Percentiles rank a stretch among this genome's conserved stretches.
Conservation (phyloP, 2,113 vertebrate species). For the Cavia aperea region DNA sequence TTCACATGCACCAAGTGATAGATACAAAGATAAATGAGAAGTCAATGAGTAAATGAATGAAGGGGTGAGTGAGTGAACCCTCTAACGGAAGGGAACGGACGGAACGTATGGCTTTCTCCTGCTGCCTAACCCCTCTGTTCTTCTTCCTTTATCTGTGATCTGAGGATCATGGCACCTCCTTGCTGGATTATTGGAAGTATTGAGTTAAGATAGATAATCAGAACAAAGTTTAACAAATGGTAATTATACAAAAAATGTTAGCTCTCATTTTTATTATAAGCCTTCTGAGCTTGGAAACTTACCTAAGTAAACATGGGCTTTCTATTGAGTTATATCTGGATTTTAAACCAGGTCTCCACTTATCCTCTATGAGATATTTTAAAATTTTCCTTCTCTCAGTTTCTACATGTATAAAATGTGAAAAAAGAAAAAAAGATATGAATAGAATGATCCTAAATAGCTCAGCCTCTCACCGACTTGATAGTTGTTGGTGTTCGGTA, state of each 20-base stretch:
- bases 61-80: not conserved
- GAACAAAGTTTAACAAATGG: not conserved
- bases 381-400: not conserved
- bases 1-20: not conserved
- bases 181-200: not conserved
- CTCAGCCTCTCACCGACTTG: not conserved
- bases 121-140: not conserved
- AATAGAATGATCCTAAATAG: not conserved
- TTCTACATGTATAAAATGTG: not conserved
- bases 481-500: slow-evolving; percentile 1
- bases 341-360: not conserved
- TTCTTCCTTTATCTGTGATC: not conserved
- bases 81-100: too few species aligned
- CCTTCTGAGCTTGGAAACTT: not conserved
- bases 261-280: not conserved
- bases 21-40: not conserved
- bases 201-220: not conserved
- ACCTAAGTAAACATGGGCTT: not conserved
- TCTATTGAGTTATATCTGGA: not conserved
- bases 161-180: not conserved
- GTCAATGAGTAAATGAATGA: not conserved
- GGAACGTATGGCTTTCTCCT: not conserved
- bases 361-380: not conserved
- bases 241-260: not conserved
- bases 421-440: not conserved